These are phyloP conservation scores for Takifugu bimaculatus DNA, from an alignment of 2,113 vertebrate genomes.

Conservation along the genomic window DNA sequence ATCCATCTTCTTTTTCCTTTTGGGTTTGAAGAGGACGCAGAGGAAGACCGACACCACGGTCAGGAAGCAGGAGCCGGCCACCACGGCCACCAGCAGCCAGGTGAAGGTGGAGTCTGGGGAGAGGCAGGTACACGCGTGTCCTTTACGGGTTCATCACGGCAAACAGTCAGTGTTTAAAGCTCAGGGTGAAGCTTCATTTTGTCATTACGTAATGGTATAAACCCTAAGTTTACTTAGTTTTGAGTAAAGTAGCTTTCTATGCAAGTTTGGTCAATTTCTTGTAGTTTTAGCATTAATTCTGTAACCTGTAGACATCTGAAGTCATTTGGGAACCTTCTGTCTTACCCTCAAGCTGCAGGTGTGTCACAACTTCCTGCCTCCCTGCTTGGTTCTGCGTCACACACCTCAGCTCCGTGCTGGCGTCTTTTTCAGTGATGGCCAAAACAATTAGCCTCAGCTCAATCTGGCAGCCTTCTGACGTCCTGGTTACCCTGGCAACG, in stretches of 20 bases:
- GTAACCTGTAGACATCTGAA: too few relatives aligned
- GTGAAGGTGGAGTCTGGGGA: slow-evolving; percentile 48
- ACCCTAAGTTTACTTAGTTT: too few relatives aligned
- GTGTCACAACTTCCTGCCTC: slow-evolving; percentile 69
- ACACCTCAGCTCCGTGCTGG: slow-evolving; percentile 78
- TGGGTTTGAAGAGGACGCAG: slow-evolving; percentile 48
- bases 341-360: slow-evolving; percentile 80
- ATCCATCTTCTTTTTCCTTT: slow-evolving; percentile 41
- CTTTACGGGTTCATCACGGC: background rate
- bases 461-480: slow-evolving; percentile 75
- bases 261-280: too few relatives aligned
- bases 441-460: slow-evolving; percentile 78
- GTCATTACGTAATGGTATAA: too few relatives aligned
- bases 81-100: slow-evolving; percentile 25
- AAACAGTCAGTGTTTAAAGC: too few relatives aligned
- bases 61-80: slow-evolving; percentile 44
- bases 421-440: slow-evolving; percentile 77
- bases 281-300: too few relatives aligned
- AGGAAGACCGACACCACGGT: slow-evolving; percentile 41
- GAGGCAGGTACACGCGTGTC: background rate
- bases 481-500: slow-evolving; percentile 24
- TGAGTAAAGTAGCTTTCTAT: too few relatives aligned
- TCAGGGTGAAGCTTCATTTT: too few relatives aligned
- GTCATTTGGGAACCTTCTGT: too few relatives aligned
- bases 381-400: slow-evolving; percentile 71